Evolutionary conservation across 2,888 invertebrate species (phyloP), one percentile per base, ranked within the genome.

Genomic region (Lissonota sp.): DNA sequence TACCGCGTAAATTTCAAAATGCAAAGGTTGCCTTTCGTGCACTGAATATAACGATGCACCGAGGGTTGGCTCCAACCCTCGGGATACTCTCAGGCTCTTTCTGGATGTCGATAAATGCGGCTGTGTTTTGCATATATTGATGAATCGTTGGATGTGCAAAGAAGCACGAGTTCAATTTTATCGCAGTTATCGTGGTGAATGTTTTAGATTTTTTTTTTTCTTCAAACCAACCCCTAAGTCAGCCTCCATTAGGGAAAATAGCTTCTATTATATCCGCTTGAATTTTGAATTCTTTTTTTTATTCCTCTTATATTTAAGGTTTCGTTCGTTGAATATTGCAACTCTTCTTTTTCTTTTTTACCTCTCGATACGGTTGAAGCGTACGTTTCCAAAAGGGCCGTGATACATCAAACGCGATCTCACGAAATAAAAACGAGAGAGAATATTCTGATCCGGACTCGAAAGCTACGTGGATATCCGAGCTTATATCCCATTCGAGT

Each of bases 1-100:
- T 71, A 73, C 64, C 44, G 14, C 67, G 83, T 83, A 82, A 87
- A 88, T 88, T 85, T 82, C 83, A 86, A 87, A 88, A 87, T 86
- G 88, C 89, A 87, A 86, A 87, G 84, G 87, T 86, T 83, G 84
- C 87, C 85, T 84, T 87, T 86, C 85, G 84, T 84, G 66, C 79
- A 80, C 57, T 82, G 85, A 87, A 88, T 88, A 88, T 88, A 84
- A 85, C 86, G 84, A 89, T 88, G 83, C 82, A 83, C 77, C 26
- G 69, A 42, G 55, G 26, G 42, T 10, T 16, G 16, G 16, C 58
- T 49, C 37, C 44, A 58, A 37, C 42, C 70, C 49, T 46, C 67
- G 51, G 53, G 1, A 42, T 60, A 58, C 58, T 64, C 55, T 70
- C 77, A 26, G 40, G 60, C 44, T 26, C 26, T 74, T 70, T 26